Evolutionary conservation across 2,888 invertebrate genomes (phyloP).

Genomic region (Aplocera efformata): DNA sequence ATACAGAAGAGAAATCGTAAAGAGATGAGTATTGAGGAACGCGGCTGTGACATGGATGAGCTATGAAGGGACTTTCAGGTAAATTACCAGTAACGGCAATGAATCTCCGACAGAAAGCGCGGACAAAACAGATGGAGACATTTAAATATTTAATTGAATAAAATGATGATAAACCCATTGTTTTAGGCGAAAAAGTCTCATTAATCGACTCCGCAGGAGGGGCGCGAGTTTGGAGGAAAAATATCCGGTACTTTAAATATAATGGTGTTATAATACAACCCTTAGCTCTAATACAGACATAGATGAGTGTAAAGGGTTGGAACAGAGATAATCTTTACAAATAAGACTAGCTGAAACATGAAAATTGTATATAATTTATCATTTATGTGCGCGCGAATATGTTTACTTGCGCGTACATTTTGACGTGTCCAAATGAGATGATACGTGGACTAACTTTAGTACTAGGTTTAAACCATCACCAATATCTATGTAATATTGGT

Average conservation of each 20-base stretch:
- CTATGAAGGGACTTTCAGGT: slow-evolving; percentile 14
- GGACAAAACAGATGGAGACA: slow-evolving; percentile 16
- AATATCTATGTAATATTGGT: no score
- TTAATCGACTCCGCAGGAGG: background rate
- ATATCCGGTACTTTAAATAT: background rate
- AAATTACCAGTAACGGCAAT: slow-evolving; percentile 32
- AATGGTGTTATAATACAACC: background rate
- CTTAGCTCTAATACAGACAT: no score
- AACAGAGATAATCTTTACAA: no score
- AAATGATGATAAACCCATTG: slow-evolving; percentile 17
- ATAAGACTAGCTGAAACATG: no score
- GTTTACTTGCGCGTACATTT: no score
- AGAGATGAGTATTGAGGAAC: background rate
- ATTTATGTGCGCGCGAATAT: no score
- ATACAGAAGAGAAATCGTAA: no score
- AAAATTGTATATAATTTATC: no score
- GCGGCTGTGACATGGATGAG: background rate
- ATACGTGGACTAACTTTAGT: no score
- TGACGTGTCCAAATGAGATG: no score
- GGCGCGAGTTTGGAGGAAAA: background rate
- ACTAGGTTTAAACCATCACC: no score
- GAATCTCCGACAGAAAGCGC: slow-evolving; percentile 25
- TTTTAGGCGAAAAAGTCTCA: slow-evolving; percentile 1
- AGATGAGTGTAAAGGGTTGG: no score
- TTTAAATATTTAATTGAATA: slow-evolving; percentile 15